Evolutionary conservation across 2,113 vertebrate species (phyloP), one percentile per base, ranked within the genome.

Genomic region (Uropsilus gracilis): DNA sequence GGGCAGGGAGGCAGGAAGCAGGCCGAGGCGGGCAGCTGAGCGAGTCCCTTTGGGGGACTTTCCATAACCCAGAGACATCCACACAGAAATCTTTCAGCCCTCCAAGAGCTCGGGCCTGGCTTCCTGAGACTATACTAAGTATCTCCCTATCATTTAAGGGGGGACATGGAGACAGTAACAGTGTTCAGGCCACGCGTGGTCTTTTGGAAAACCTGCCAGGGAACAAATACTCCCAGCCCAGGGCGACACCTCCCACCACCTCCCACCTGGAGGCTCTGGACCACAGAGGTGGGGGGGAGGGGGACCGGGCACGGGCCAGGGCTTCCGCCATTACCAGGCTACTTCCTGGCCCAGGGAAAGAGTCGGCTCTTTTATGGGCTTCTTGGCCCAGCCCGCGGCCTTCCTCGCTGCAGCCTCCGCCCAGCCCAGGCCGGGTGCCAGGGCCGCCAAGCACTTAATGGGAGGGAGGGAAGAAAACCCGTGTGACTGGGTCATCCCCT

Each of bases 281-380:
- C 46, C 16, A 55, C 24, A n/a, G n/a, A n/a, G n/a, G n/a, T n/a
- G n/a, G n/a, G n/a, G n/a, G n/a, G n/a, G n/a, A n/a, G n/a, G n/a
- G n/a, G n/a, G 26, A 30, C 12, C 28, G 42, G 11, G 14, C 17
- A 48, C 37, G 24, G 28, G 48, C 66, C 13, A n/a, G n/a, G 68
- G 24, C 68, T 89, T 95, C 55, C 30, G 16, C 86, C 46, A 61
- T 86, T 73, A 93, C 37, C 63, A 39, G 28, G 18, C 86, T 71
- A 44, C 57, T 87, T 46, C 55, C 55, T 53, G 53, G 59, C 57
- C 53, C 1, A 44, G 39, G 26, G 24, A 30, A 61, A 53, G 57
- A 48, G 91, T 24, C 24, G 46, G 13, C 46, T 82, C 71, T 37
- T 93, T 88, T 77, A 90, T 50, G 64, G 80, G 89, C 84, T 91